Conservation (phyloP, 2,113 vertebrate species). For the Phylloscopus whistleri region DNA sequence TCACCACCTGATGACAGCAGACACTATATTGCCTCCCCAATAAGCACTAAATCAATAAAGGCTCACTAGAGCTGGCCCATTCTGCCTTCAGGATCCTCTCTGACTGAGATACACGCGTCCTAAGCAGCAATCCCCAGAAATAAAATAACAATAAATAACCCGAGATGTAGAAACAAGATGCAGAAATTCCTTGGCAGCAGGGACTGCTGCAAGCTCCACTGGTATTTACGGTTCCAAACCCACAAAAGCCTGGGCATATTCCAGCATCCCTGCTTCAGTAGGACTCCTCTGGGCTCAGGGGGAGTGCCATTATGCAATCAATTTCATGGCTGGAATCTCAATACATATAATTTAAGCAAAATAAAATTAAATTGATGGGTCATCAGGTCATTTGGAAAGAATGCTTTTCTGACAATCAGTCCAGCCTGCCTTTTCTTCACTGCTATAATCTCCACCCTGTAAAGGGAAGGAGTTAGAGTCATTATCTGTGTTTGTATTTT, state of each 20-base stretch:
- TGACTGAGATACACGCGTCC: not conserved
- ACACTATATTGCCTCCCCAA: not conserved
- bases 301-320: conserved; percentile 44
- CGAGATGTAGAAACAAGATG: not conserved
- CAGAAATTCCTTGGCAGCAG: conserved; percentile 24
- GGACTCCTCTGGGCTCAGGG: not conserved
- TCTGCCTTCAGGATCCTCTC: not conserved
- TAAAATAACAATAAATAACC: conserved; percentile 38
- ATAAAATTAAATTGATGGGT: conserved; percentile 53
- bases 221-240: conserved; percentile 31
- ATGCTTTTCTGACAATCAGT: not conserved
- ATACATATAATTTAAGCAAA: conserved; percentile 51
- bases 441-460: not conserved
- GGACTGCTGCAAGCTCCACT: not conserved
- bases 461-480: not conserved
- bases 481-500: conserved; percentile 39
- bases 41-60: conserved; percentile 39
- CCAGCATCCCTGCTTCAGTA: not conserved
- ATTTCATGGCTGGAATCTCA: conserved; percentile 58
- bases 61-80: not conserved
- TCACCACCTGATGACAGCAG: not conserved
- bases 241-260: conserved; percentile 29
- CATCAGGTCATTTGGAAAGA: conserved; percentile 38
- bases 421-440: not conserved
- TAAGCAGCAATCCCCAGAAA: not conserved